A percentile compares a stretch with the other conserved stretches of the same genome.
These are phyloP conservation scores for Heliconius sara DNA, from an alignment of 2,888 invertebrate species.

Conservation along the genomic window DNA sequence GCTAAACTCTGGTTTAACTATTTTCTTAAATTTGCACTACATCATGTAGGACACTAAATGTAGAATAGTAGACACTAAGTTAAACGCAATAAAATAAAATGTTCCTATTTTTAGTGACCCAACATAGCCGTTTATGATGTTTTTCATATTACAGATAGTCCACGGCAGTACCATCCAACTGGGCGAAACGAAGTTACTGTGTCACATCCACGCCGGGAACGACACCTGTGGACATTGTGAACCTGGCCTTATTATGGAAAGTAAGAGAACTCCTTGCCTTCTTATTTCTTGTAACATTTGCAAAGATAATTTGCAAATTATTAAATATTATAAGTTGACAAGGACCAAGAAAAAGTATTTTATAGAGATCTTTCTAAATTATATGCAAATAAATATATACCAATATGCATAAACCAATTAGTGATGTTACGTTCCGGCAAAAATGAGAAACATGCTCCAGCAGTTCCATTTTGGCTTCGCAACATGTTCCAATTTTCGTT, in stretches of 20 bases:
- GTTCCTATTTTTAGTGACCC: background rate
- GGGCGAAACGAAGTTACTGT: slow-evolving; percentile 89
- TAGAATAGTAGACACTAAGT: background rate
- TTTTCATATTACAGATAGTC: slow-evolving; percentile 63
- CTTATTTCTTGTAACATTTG: too few relatives aligned
- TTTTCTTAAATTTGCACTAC: background rate
- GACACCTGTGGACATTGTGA: slow-evolving; percentile 97
- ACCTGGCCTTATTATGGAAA: slow-evolving; percentile 90
- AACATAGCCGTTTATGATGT: background rate
- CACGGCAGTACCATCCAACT: slow-evolving; percentile 88
- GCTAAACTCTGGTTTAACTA: background rate
- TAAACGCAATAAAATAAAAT: background rate
- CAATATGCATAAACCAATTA: too few relatives aligned
- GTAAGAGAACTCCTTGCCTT: slow-evolving; percentile 50
- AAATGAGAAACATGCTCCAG: too few relatives aligned
- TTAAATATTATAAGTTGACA: too few relatives aligned
- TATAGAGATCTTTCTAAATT: too few relatives aligned
- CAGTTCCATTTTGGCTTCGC: too few relatives aligned
- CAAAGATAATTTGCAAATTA: too few relatives aligned
- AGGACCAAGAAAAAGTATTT: too few relatives aligned
- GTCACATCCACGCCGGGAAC: slow-evolving; percentile 93
- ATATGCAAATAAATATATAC: too few relatives aligned
- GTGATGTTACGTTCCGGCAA: too few relatives aligned
- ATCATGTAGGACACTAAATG: background rate
- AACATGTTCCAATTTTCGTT: too few relatives aligned